phyloP scores from a whole-genome alignment of 2,797 vertebrate species.

The Lepus townsendii region DNA sequence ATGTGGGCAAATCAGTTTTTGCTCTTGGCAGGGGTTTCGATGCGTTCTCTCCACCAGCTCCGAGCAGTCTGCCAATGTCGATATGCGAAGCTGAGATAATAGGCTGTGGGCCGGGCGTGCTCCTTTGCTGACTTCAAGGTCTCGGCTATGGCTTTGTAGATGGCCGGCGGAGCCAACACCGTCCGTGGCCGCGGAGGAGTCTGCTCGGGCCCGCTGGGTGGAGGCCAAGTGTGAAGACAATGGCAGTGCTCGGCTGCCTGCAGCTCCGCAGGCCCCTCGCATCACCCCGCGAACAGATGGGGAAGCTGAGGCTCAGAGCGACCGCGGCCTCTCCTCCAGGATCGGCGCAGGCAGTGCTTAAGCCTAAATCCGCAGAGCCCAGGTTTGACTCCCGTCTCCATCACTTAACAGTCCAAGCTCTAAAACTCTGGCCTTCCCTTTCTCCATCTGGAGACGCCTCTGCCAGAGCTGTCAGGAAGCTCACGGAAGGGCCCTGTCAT shows the following conservation, averaged over 20 bases:
- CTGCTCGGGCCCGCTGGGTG: background rate
- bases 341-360: background rate
- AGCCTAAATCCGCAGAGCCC: too few species aligned
- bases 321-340: background rate
- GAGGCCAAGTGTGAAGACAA: rapidly evolving
- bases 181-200: background rate
- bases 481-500: background rate
- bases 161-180: background rate
- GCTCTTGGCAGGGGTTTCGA: slow-evolving; percentile 79
- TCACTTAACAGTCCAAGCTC: background rate
- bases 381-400: background rate
- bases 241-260: background rate
- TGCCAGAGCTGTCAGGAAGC: background rate
- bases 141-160: background rate
- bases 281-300: background rate
- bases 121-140: slow-evolving; percentile 65
- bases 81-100: slow-evolving; percentile 74
- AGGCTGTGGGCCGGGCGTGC: slow-evolving; percentile 35
- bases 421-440: background rate
- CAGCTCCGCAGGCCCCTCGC: background rate
- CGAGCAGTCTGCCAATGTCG: slow-evolving; percentile 79
- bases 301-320: background rate
- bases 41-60: slow-evolving; percentile 66
- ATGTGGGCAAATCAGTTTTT: slow-evolving; percentile 83
- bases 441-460: background rate